Percentiles rank a stretch among this genome's conserved stretches.
phyloP scores from a whole-genome alignment of 2,113 vertebrate genomes.

The Oplegnathus fasciatus region DNA sequence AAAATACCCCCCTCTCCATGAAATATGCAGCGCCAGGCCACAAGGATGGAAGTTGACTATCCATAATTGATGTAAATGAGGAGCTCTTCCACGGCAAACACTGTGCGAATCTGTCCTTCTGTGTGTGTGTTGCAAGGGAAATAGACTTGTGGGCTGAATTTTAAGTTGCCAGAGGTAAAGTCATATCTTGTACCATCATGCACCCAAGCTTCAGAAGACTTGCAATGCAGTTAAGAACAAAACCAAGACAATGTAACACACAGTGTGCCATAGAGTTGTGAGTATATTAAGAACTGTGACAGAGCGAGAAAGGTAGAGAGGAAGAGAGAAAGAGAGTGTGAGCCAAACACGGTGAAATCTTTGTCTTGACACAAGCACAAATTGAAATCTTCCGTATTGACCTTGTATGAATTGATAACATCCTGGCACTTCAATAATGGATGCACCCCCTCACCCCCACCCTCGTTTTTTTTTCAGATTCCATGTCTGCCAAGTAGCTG shows the following conservation, averaged over 20 bases:
- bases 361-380: conserved; percentile 63
- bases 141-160: conserved; percentile 70
- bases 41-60: conserved; percentile 83
- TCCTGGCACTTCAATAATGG: conserved; percentile 77
- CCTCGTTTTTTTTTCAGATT: conserved; percentile 32
- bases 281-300: conserved; percentile 23
- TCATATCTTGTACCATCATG: conserved; percentile 66
- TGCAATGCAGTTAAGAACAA: conserved; percentile 42
- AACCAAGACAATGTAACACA: conserved; percentile 48
- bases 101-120: conserved; percentile 65
- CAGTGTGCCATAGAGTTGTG: not conserved
- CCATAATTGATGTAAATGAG: conserved; percentile 89
- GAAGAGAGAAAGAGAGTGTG: not conserved
- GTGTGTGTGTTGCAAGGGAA: conserved; percentile 52
- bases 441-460: conserved; percentile 32
- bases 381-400: conserved; percentile 75
- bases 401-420: conserved; percentile 80
- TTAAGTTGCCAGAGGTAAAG: conserved; percentile 71
- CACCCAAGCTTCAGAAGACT: conserved; percentile 50
- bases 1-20: conserved; percentile 82
- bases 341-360: conserved; percentile 57
- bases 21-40: conserved; percentile 84
- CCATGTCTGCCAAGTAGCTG: conserved; percentile 71
- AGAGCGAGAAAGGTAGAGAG: not conserved
- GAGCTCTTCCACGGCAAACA: conserved; percentile 81